Evolutionary conservation across 2,888 invertebrate species (phyloP).

Genomic region (Sympetrum striolatum): DNA sequence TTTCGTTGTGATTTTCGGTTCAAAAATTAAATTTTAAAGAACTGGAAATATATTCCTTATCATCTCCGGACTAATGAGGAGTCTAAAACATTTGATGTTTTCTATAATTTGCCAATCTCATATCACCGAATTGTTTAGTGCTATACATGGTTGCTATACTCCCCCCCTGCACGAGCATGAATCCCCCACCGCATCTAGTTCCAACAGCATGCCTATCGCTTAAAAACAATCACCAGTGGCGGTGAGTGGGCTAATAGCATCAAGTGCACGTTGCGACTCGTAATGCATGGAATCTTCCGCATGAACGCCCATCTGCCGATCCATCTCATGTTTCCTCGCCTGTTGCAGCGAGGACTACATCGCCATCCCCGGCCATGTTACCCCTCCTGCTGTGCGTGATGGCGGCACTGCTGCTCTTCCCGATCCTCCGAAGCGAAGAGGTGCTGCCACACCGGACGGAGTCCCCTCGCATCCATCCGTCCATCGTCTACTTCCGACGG

Average conservation of each 20-base stretch:
- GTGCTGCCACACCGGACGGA: neutral
- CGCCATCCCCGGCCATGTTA: neutral
- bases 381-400: neutral
- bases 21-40: too few species aligned
- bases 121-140: too few species aligned
- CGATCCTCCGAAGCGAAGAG: neutral
- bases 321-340: neutral
- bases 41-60: too few species aligned
- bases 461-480: neutral
- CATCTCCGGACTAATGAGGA: too few species aligned
- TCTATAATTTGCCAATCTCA: too few species aligned
- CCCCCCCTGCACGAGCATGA: too few species aligned
- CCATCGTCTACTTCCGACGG: neutral
- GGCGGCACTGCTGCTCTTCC: neutral
- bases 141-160: too few species aligned
- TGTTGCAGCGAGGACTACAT: constrained; percentile 1
- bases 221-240: neutral
- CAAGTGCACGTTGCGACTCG: neutral
- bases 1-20: too few species aligned
- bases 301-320: neutral
- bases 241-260: neutral
- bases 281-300: neutral
- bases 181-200: too few species aligned
- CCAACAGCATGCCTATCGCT: neutral
- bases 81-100: too few species aligned